phyloP scores from a whole-genome alignment of 1,140 invertebrate species.

The Drosophila ercepeae region DNA sequence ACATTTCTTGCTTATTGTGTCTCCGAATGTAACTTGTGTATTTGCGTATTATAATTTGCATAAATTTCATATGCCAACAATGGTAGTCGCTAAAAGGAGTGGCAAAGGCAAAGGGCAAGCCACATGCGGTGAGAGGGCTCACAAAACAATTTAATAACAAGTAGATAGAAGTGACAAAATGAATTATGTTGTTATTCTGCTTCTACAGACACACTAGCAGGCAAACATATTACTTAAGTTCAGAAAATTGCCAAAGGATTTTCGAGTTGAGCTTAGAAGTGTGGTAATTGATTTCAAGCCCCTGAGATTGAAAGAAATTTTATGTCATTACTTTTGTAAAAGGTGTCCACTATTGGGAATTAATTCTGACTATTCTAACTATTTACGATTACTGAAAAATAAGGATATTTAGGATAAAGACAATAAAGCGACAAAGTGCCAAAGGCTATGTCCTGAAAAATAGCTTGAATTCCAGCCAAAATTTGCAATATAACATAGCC shows the following conservation, averaged over 20 bases:
- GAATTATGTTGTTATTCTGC: constrained; percentile 75
- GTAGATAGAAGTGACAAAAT: constrained; percentile 79
- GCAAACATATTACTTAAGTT: neutral
- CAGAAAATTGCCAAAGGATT: constrained; percentile 15
- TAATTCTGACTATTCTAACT: too few species aligned
- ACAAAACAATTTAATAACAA: constrained; percentile 78
- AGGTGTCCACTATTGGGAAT: neutral
- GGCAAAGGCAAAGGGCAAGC: constrained; percentile 3
- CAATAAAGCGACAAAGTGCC: too few species aligned
- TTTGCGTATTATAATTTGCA: constrained; percentile 80
- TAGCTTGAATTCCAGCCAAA: neutral
- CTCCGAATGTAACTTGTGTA: constrained; percentile 67
- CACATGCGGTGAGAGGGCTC: constrained; percentile 47
- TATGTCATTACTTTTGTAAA: neutral
- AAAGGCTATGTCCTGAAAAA: too few species aligned
- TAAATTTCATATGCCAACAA: constrained; percentile 56
- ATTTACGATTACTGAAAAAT: too few species aligned
- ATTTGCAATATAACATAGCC: neutral
- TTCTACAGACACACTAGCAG: constrained; percentile 27
- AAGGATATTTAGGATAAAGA: too few species aligned
- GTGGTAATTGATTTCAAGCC: neutral
- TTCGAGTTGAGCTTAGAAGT: neutral
- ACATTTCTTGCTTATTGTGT: constrained; percentile 76
- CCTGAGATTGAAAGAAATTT: constrained; percentile 5
- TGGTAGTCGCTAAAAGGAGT: neutral